Base-by-base conservation (phyloP, 2,888 invertebrate species). In the Chrysomela aeneicollis region DNA sequence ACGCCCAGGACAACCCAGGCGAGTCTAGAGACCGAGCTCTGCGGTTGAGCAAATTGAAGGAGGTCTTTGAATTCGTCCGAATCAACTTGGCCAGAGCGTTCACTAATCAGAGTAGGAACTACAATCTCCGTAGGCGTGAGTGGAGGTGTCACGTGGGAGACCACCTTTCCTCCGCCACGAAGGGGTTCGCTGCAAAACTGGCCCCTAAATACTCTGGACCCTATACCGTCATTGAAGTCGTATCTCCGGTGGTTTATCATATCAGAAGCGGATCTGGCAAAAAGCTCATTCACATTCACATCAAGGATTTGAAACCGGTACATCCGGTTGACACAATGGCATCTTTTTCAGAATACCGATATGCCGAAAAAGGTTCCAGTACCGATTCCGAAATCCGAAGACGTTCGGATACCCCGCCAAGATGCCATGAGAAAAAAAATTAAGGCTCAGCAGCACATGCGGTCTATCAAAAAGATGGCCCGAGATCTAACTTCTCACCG, bases 171-270 rank as follows among this genome's bases (percentile, higher is more conserved):
- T 35, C 32, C 12, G 35, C 55, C 12, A 32, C 9, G 9, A 42
- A 18, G 1, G 22, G n/a, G 12, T 32, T n/a, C 17, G 37, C 54
- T 37, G 54, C 37, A 10, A 37, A 54, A 37, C 35, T 54, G 2
- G 57, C 57, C 1, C 57, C 46, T 9, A 58, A 47, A 58, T 58
- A 57, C 15, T 57, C 46, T 10, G 57, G 46, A 8, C 57, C 46
- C 1, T 46, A 57, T 19, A 42, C 57, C n/a, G 26, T 58, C 17
- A 47, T 17, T 1, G n/a, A 49, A 15, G 49, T 58, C 15, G 8
- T 47, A 1, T 47, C 30, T 12, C 26, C 57, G 26, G 47, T 46
- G 19, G 58, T 58, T 6, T 58, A 58, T 22, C 15, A 58, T 17
- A 46, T 58, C 2, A 58, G 21, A 47, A 18, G 17, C 9, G 3